Percentiles rank a stretch among this genome's conserved stretches.
These are phyloP conservation scores for Phataginus tetradactyla DNA, from an alignment of 2,797 vertebrate species.

Conservation along the genomic window DNA sequence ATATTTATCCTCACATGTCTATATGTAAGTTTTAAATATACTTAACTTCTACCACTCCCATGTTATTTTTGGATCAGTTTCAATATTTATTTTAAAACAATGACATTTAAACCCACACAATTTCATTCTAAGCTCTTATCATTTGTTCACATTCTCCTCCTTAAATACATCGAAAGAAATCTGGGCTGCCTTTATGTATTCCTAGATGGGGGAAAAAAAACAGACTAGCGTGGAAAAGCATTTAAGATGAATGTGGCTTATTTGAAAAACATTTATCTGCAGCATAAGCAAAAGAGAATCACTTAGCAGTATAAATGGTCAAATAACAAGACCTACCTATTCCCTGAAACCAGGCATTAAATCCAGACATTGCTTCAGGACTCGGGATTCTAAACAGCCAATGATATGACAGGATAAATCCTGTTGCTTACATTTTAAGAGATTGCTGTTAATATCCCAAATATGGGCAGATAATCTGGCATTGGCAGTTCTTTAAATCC, in stretches of 20 bases:
- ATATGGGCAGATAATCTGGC: background rate
- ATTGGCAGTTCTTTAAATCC: background rate
- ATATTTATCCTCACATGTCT: background rate
- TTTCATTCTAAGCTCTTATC: background rate
- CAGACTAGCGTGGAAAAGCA: background rate
- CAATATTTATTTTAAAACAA: background rate
- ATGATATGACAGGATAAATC: background rate
- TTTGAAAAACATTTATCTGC: background rate
- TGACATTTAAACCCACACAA: background rate
- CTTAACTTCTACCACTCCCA: background rate
- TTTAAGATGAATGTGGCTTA: background rate
- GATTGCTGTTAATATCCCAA: background rate
- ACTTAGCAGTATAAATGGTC: background rate
- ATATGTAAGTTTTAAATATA: background rate
- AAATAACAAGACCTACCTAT: background rate
- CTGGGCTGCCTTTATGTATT: background rate
- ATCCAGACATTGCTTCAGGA: background rate
- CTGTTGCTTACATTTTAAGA: conserved; percentile 7
- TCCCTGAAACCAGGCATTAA: background rate
- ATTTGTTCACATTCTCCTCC: background rate
- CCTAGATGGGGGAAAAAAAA: background rate
- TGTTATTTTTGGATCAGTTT: background rate
- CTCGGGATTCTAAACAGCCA: background rate
- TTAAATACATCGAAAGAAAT: background rate
- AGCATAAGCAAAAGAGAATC: conserved; percentile 8